Evolutionary conservation across 2,797 vertebrate genomes (phyloP), one percentile per base, ranked within the genome.

Genomic region (Arrhamphus sclerolepis): DNA sequence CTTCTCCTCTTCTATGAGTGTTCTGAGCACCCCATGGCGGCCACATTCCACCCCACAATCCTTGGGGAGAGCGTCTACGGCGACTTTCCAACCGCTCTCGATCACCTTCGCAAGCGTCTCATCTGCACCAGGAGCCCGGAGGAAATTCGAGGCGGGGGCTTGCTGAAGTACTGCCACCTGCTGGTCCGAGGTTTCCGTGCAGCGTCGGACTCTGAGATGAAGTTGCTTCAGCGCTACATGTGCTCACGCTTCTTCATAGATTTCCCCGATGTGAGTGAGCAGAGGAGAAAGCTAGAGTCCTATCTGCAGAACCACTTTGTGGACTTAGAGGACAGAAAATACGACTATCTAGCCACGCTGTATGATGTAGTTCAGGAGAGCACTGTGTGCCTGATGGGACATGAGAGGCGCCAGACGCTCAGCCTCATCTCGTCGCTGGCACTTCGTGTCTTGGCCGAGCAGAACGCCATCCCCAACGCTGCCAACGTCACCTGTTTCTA

Each of bases 201-300:
- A 0, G 97, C 94, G 26, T 95, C 94, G 0, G 93, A 94, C 47
- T 20, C 76, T 0, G 95, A 97, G 86, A 99, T 99, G 93, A 97
- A 97, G 75, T 92, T 95, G 62, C 92, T 99, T 56, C 95, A 99
- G 91, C 96, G 97, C 76, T 99, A 99, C 88, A 98, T 99, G 98
- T 99, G 98, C 81, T 99, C 98, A 0, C 94, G 97, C 65, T 99
- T 99, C 91, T 99, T 99, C 90, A 99, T 99, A 77, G 98, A 99
- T 91, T 99, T 99, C 80, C 93, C 98, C 3, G 96, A 98, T 46
- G 77, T 92, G 50, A 87, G 89, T 11, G 96, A 98, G 59, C 97
- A 99, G 90, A 93, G 94, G 75, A 92, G 96, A 46, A 99, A 99
- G 89, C 92, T 99, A 77, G 97, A 99, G 90, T 97, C 96, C 41